Base-by-base conservation (phyloP, 2,888 invertebrate genomes). In the Dicycla oo region DNA sequence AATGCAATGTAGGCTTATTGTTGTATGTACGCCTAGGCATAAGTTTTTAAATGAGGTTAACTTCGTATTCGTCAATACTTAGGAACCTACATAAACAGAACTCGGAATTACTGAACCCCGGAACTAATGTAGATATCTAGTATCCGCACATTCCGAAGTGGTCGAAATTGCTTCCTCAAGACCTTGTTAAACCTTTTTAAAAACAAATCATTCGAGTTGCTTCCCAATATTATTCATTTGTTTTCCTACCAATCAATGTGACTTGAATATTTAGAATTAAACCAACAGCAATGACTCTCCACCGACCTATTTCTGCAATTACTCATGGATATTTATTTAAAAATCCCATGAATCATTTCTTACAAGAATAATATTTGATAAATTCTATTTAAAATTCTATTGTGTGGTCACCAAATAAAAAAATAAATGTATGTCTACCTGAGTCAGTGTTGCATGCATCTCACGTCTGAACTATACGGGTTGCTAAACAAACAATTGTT, bases 401-500 rank as follows among this genome's bases (percentile, higher is more conserved):
- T 68, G 69, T 84, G 63, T 53, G 70, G 72, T 75, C 54, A 68
- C 80, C 65, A 69, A 80, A 77, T 73, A 71, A 64, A 74, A 69
- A 66, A 73, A 75, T 62, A 40, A 71, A 75, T 66, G 43, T 61
- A 58, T 73, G 64, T 73, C 68, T 73, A 72, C 72, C 47, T 77
- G 62, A 83, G 64, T 62, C 72, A 61, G 67, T 45, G 68, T 65
- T 54, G 67, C 69, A 88, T 67, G 75, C 87, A 34, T 75, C 85
- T 89, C 92, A 92, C 91, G 91, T 87, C 63, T 69, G 53, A 58
- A 82, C 81, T 87, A n/a, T n/a, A 88, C 86, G 87, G 67, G 80
- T 90, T 91, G 87, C 89, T 80, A 88, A 88, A 91, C 76, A 80
- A 81, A 82, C 88, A 82, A 91, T 91, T 89, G 90, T 90, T 87